Conservation (phyloP, 2,113 vertebrate genomes). For the Hassar affinis region DNA sequence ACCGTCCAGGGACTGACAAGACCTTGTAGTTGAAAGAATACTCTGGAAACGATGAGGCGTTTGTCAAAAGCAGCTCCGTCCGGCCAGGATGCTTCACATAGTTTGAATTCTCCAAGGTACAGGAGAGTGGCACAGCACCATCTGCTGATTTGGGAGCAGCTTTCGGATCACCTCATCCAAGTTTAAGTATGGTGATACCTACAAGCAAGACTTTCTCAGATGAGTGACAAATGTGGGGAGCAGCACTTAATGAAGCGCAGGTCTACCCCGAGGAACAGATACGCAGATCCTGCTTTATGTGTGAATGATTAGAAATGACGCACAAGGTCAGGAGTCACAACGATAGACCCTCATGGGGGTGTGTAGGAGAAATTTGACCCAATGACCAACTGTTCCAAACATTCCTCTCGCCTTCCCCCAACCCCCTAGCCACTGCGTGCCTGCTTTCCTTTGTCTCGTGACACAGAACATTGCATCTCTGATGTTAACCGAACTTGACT, state of each 20-base stretch:
- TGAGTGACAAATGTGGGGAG: background rate
- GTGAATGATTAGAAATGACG: conserved; percentile 49
- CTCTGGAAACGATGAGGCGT: conserved; percentile 4
- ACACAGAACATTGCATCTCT: background rate
- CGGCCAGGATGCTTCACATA: background rate
- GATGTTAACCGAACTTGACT: background rate
- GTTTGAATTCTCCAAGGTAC: conserved; percentile 22
- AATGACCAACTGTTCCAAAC: conserved; percentile 18
- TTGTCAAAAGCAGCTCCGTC: conserved; percentile 17
- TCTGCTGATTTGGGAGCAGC: conserved; percentile 21
- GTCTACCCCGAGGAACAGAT: conserved; percentile 20
- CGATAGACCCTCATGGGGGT: conserved; percentile 27
- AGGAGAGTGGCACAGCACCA: background rate
- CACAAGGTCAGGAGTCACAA: conserved; percentile 53
- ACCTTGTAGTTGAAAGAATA: conserved; percentile 17
- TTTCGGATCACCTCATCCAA: background rate
- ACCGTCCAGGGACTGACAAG: conserved; percentile 4
- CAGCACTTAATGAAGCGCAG: background rate
- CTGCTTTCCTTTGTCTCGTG: conserved; percentile 20
- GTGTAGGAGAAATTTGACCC: conserved; percentile 29
- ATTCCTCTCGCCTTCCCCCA: background rate
- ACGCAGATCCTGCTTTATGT: conserved; percentile 28
- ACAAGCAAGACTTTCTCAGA: background rate
- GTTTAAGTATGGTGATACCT: background rate
- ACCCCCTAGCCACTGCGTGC: background rate